These are phyloP conservation scores for Brachylomia viminalis DNA, from an alignment of 2,888 invertebrate species.

Conservation along the genomic window DNA sequence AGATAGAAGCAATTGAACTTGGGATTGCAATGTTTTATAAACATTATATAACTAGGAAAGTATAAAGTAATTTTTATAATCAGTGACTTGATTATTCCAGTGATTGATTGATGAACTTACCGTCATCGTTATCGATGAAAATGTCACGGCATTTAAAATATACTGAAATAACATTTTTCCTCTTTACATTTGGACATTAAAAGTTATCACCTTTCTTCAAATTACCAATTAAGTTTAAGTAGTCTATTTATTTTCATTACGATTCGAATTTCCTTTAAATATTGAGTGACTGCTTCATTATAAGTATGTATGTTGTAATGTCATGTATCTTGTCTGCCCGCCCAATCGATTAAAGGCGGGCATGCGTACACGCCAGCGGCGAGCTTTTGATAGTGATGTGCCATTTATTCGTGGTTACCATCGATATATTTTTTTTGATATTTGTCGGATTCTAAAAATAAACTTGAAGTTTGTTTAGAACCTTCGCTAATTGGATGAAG, in stretches of 20 bases:
- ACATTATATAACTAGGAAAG: background rate
- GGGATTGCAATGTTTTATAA: background rate
- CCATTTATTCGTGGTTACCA: slow-evolving; percentile 13
- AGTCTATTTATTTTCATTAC: slow-evolving; percentile 33
- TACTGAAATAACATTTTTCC: background rate
- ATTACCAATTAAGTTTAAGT: slow-evolving; percentile 18
- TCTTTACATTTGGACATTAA: background rate
- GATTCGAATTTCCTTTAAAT: slow-evolving; percentile 32
- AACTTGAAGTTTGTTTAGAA: slow-evolving; percentile 7
- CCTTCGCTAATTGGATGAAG: slow-evolving; percentile 25
- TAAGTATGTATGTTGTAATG: slow-evolving; percentile 51
- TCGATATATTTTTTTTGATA: slow-evolving; percentile 35
- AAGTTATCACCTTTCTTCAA: background rate
- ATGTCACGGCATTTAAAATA: background rate
- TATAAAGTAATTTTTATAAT: background rate
- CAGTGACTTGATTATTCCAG: background rate
- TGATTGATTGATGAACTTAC: background rate
- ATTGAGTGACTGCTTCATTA: slow-evolving; percentile 55
- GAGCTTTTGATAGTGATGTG: slow-evolving; percentile 73
- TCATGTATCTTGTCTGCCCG: slow-evolving; percentile 66
- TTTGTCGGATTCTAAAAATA: background rate
- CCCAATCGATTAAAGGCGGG: slow-evolving; percentile 74
- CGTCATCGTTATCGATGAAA: background rate
- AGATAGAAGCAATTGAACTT: slow-evolving; percentile 1
- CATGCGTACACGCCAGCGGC: slow-evolving; percentile 68